Evolutionary conservation across 2,888 invertebrate genomes (phyloP).

Genomic region (Protonemura montana): DNA sequence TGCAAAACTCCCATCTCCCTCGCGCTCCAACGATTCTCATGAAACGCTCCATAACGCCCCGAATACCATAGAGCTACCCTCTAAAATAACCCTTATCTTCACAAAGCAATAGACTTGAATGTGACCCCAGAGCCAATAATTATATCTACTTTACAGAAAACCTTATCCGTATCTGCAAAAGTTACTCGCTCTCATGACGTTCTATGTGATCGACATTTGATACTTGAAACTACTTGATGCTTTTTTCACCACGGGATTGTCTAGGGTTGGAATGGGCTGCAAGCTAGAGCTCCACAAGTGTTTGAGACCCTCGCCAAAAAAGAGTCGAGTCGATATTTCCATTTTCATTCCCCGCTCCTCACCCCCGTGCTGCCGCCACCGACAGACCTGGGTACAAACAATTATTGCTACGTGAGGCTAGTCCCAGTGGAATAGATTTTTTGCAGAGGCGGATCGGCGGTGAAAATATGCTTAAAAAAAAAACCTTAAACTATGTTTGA

Average conservation of each 20-base stretch:
- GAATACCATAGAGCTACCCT: background rate
- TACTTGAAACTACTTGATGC: background rate
- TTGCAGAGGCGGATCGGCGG: background rate
- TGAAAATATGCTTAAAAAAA: background rate
- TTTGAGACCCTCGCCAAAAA: background rate
- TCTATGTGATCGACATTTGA: background rate
- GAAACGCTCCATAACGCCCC: background rate
- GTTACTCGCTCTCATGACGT: background rate
- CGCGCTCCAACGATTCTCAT: background rate
- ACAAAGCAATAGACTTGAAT: background rate
- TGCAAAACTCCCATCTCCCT: background rate
- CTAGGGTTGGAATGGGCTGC: too few relatives aligned
- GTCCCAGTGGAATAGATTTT: background rate
- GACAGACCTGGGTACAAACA: background rate
- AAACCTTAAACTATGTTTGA: too few relatives aligned
- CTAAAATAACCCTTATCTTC: background rate
- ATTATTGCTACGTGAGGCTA: background rate
- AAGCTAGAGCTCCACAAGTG: constrained; percentile 5
- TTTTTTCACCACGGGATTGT: background rate
- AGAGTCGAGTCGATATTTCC: background rate
- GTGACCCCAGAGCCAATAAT: constrained; percentile 12
- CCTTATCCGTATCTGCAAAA: background rate
- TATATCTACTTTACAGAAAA: background rate
- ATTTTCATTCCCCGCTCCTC: background rate
- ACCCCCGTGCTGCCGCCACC: background rate